Evolutionary conservation across 2,888 invertebrate genomes (phyloP), one percentile per base, ranked within the genome.

Genomic region (Spodoptera exigua): DNA sequence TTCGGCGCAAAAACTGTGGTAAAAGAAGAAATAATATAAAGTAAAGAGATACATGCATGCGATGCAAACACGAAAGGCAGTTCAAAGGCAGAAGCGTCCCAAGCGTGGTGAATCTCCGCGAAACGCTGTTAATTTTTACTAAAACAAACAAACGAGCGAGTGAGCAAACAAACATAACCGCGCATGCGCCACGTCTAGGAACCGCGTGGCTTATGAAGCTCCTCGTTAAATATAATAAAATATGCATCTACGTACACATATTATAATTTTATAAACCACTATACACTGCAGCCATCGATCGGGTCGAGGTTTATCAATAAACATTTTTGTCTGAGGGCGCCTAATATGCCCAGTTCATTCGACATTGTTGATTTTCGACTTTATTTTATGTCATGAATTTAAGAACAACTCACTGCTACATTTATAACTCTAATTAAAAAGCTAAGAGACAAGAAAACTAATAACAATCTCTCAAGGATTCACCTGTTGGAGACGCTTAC

Each of bases 101-200:
- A 78, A 79, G 78, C 78, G 81, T 79, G 78, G 81, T 76, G 80
- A 85, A 86, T 87, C 86, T 86, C 82, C 75, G 79, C 83, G 82
- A 83, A 87, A 81, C 83, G 86, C 86, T 82, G 87, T 89, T 89
- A 87, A 86, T 90, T 91, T 89, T 89, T 89, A 87, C 82, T 87
- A 89, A 90, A 90, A 89, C 88, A 91, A 91, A 91, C 90, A 90
- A 74, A 80, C 80, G 72, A n/a, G n/a, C 69, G 81, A 80, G 76
- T 79, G 83, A 74, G 76, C 80, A 87, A 87, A 89, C 87, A 90
- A 89, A 90, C 86, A 85, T 60, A 61, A 74, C 45, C 60, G 79
- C 85, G 83, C 86, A 85, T 84, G 86, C 85, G 85, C 76, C 69
- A 61, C 62, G 68, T 71, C 70, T 70, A 65, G 68, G 62, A 68